phyloP scores from a whole-genome alignment of 1,140 invertebrate genomes.

The Eupristina koningsbergeri region DNA sequence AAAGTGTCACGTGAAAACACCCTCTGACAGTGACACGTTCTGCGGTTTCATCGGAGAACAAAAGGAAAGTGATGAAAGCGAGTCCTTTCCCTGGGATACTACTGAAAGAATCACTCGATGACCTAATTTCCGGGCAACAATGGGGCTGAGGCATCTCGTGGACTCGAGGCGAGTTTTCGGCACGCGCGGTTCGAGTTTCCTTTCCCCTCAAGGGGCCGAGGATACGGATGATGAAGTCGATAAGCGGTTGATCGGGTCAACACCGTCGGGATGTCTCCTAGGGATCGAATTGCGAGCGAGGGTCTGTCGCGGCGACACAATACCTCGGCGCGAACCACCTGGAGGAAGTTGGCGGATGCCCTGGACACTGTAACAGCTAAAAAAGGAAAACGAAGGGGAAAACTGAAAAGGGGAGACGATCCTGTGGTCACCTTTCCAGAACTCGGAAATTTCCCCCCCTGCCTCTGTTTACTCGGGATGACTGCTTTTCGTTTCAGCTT shows the following conservation, averaged over 20 bases:
- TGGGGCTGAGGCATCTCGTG: not conserved
- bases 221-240: not conserved
- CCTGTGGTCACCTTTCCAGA: not conserved
- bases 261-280: not conserved
- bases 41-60: too few species aligned
- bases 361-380: not conserved
- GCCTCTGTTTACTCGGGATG: not conserved
- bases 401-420: conserved; percentile 18
- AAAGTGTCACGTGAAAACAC: too few species aligned
- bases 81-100: too few species aligned
- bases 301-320: conserved; percentile 17
- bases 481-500: not conserved
- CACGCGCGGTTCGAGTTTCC: too few species aligned
- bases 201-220: not conserved
- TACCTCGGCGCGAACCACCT: conserved; percentile 42
- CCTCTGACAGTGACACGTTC: too few species aligned
- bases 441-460: not conserved
- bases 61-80: too few species aligned
- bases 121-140: not conserved
- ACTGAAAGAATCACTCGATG: too few species aligned
- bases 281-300: conserved; percentile 23
- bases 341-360: conserved; percentile 48
- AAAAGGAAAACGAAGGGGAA: conserved; percentile 21
- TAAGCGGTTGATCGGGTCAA: not conserved
- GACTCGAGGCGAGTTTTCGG: too few species aligned